Evolutionary conservation across 2,888 invertebrate species (phyloP).

Genomic region (Heliconius aoede): DNA sequence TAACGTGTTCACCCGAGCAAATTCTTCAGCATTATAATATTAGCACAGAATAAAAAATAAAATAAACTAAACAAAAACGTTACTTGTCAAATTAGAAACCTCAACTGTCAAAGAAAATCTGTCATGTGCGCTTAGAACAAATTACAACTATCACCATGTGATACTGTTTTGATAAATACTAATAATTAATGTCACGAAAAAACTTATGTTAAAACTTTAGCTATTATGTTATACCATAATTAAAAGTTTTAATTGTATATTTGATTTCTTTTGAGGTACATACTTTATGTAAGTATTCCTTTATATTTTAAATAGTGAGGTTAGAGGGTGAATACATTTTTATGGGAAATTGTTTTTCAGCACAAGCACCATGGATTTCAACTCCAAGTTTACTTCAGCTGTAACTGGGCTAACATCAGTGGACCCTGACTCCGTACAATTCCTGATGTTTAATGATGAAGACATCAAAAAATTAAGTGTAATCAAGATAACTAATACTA

Average conservation of each 20-base stretch:
- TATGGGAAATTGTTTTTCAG: background rate
- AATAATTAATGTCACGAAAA: background rate
- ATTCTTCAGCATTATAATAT: too few species aligned
- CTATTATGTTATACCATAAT: background rate
- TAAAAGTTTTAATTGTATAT: background rate
- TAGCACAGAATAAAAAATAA: too few species aligned
- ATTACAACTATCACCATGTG: conserved; percentile 11
- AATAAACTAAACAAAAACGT: background rate
- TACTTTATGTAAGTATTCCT: background rate
- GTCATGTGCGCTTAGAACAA: background rate
- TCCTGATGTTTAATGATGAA: conserved; percentile 89
- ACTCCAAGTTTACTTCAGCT: conserved; percentile 61
- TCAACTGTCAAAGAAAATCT: background rate
- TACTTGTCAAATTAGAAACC: background rate
- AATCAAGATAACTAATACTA: conserved; percentile 89
- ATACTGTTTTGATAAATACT: conserved; percentile 10
- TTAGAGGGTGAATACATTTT: background rate
- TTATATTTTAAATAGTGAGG: background rate
- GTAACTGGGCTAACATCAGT: conserved; percentile 65
- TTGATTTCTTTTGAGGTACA: conserved; percentile 1
- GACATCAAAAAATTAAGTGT: conserved; percentile 92
- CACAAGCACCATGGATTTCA: conserved; percentile 62
- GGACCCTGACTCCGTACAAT: conserved; percentile 80
- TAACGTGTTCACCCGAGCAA: too few species aligned
- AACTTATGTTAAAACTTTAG: background rate